Evolutionary conservation across 2,113 vertebrate genomes (phyloP).

Genomic region (Ptyas mucosa): DNA sequence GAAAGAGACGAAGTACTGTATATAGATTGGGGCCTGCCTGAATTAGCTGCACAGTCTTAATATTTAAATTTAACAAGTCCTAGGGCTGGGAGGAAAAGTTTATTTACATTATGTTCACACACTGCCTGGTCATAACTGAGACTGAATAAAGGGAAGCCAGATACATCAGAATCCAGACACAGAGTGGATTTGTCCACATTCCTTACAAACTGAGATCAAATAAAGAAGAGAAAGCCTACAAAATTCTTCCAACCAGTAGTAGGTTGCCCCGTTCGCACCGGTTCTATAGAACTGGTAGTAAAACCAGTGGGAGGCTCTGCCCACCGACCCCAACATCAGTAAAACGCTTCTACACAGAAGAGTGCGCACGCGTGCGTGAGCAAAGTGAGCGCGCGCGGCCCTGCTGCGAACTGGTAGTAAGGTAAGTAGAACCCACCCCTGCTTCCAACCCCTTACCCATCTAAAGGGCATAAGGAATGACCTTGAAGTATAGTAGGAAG

Average conservation of each 20-base stretch:
- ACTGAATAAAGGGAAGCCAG: background rate
- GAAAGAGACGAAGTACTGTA: background rate
- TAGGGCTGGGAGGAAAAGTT: background rate
- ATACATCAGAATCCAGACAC: background rate
- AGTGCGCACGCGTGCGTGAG: rapidly evolving
- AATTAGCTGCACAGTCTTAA: background rate
- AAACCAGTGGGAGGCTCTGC: too few relatives aligned
- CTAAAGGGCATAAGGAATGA: background rate
- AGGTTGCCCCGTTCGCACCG: too few relatives aligned
- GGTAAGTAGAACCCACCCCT: too few relatives aligned
- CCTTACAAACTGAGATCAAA: background rate
- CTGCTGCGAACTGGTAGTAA: too few relatives aligned
- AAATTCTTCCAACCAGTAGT: background rate
- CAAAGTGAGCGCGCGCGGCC: too few relatives aligned
- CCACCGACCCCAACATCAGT: too few relatives aligned
- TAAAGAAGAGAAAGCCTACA: background rate
- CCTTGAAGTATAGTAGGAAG: background rate
- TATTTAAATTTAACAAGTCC: background rate
- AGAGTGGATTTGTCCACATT: background rate
- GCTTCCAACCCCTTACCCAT: too few relatives aligned
- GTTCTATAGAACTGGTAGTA: too few relatives aligned
- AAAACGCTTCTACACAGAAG: too few relatives aligned
- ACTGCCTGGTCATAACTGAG: background rate
- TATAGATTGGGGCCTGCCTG: background rate
- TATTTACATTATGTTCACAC: background rate